Conservation (phyloP, 2,113 vertebrate genomes). For the Lates calcarifer region DNA sequence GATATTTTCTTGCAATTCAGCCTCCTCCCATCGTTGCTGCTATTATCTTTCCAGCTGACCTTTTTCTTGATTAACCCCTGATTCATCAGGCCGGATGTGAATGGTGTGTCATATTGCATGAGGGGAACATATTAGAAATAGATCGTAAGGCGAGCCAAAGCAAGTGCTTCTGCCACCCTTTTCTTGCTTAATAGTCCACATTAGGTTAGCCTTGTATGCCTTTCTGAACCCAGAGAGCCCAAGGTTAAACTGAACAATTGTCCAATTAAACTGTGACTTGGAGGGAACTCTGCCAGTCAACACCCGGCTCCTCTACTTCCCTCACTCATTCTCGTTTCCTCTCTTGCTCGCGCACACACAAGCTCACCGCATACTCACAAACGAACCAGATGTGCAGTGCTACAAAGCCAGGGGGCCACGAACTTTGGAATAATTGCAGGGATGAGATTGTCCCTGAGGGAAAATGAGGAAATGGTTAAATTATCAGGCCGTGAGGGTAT, state of each 20-base stretch:
- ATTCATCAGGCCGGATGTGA: slow-evolving; percentile 39
- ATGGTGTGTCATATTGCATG: slow-evolving; percentile 23
- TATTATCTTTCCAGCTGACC: too few relatives aligned
- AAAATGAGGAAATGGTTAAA: slow-evolving; percentile 52
- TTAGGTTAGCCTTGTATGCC: slow-evolving; percentile 40
- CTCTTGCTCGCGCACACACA: slow-evolving; percentile 8
- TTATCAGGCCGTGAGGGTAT: slow-evolving; percentile 33
- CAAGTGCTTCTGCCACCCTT: slow-evolving; percentile 35
- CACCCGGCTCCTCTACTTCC: background rate
- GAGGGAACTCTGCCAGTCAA: slow-evolving; percentile 52
- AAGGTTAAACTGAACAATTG: slow-evolving; percentile 65
- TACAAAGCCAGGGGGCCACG: slow-evolving; percentile 28
- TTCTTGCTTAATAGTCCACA: slow-evolving; percentile 49
- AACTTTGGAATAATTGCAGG: slow-evolving; percentile 50
- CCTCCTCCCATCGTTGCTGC: too few relatives aligned
- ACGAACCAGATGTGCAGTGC: slow-evolving; percentile 66
- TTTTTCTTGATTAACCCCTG: too few relatives aligned
- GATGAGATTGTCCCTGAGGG: slow-evolving; percentile 49
- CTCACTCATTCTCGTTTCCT: slow-evolving; percentile 18
- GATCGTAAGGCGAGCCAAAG: slow-evolving; percentile 19
- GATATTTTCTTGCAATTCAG: too few relatives aligned
- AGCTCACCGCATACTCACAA: slow-evolving; percentile 27
- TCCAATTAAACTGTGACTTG: slow-evolving; percentile 72
- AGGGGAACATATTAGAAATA: slow-evolving; percentile 11
- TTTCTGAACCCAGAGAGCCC: slow-evolving; percentile 56